These are phyloP conservation scores for Asbolus verrucosus DNA, from an alignment of 1,140 invertebrate species.

Conservation along the genomic window DNA sequence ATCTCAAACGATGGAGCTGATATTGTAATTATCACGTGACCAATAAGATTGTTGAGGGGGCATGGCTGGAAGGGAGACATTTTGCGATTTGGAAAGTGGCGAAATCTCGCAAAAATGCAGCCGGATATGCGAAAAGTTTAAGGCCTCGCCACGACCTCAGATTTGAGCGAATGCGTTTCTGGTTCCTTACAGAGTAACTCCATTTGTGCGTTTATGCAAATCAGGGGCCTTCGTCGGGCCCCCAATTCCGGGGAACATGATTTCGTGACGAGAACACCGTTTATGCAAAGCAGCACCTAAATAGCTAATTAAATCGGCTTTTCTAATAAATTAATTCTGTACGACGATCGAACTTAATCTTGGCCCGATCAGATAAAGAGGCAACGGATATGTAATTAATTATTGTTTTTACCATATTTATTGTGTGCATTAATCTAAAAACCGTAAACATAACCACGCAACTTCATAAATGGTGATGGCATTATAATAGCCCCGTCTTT, in stretches of 20 bases:
- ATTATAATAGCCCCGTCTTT: slow-evolving; percentile 25
- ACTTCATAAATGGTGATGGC: slow-evolving; percentile 18
- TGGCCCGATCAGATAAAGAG: neutral
- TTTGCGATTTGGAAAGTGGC: too few relatives aligned
- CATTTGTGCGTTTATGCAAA: neutral
- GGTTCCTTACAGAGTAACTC: neutral
- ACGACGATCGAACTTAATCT: neutral
- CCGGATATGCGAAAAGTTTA: too few relatives aligned
- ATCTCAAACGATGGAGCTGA: too few relatives aligned
- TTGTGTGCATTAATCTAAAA: slow-evolving; percentile 27
- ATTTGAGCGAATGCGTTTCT: neutral
- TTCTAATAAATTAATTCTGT: slow-evolving; percentile 2
- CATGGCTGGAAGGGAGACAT: too few relatives aligned
- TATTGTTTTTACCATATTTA: slow-evolving; percentile 25
- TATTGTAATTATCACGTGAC: too few relatives aligned
- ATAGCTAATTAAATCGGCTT: slow-evolving; percentile 3
- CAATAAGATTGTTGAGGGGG: too few relatives aligned
- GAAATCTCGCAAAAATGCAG: too few relatives aligned
- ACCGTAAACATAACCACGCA: slow-evolving; percentile 19
- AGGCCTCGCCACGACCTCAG: too few relatives aligned
- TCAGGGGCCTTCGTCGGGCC: neutral
- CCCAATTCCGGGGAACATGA: neutral
- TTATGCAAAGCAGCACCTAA: neutral
- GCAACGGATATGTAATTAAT: slow-evolving; percentile 4
- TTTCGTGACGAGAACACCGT: neutral